Percentiles rank a stretch among this genome's conserved stretches.
These are phyloP conservation scores for Prunella himalayana DNA, from an alignment of 2,113 vertebrate species.

Conservation along the genomic window DNA sequence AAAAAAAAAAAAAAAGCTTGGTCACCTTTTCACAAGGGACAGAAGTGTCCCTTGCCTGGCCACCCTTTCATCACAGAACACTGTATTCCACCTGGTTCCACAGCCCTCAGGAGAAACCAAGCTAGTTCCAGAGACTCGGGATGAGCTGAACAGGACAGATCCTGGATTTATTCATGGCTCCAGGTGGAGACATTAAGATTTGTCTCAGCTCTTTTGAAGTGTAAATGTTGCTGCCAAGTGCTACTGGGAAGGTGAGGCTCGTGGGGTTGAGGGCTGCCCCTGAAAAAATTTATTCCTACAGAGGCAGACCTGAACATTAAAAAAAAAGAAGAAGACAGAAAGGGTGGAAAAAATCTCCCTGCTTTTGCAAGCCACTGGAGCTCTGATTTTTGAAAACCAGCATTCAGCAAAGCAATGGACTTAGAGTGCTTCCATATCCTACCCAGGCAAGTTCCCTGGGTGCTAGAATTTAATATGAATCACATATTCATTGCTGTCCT, in stretches of 20 bases:
- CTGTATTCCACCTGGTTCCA: not conserved
- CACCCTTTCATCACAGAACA: not conserved
- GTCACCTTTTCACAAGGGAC: not conserved
- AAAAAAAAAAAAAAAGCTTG: not conserved
- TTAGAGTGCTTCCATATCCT: accelerated
- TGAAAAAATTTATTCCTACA: not conserved
- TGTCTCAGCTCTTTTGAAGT: not conserved
- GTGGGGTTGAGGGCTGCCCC: not conserved
- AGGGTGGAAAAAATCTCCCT: not conserved
- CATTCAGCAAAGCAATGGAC: not conserved
- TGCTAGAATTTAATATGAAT: not conserved
- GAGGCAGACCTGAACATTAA: not conserved
- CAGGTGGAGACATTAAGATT: not conserved
- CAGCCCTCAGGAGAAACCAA: not conserved
- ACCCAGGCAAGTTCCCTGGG: not conserved
- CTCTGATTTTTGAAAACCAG: not conserved
- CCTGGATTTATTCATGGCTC: not conserved
- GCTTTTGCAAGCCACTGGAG: not conserved
- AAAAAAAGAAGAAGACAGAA: not conserved
- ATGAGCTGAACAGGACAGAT: not conserved
- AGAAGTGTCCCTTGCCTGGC: not conserved
- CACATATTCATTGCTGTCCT: not conserved
- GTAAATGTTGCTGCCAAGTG: accelerated
- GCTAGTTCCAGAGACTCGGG: not conserved
- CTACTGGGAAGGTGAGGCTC: not conserved